These are phyloP conservation scores for Acanthaster planci DNA, from an alignment of 35 echinoderm and acorn worm species.

Conservation along the genomic window DNA sequence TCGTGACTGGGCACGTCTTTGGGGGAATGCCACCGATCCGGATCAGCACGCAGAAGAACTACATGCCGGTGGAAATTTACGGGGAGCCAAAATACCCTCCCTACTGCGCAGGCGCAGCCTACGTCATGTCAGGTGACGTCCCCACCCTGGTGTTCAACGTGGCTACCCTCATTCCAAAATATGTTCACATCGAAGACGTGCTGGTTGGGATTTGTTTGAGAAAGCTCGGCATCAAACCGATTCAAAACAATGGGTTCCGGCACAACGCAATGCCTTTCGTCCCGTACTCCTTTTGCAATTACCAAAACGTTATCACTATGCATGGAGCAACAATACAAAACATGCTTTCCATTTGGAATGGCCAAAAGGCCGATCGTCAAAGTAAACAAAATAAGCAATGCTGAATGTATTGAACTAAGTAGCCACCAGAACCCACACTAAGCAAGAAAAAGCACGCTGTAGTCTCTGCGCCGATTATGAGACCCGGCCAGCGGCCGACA, in stretches of 20 bases:
- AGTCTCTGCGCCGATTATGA: too few relatives aligned
- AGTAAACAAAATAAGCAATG: too few relatives aligned
- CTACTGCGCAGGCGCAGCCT: conserved; percentile 63
- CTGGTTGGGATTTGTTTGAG: conserved; percentile 48
- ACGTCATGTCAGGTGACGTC: conserved; percentile 75
- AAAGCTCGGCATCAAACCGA: conserved; percentile 28
- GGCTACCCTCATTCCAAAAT: conserved; percentile 35
- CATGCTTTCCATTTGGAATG: too few relatives aligned
- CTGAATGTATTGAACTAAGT: too few relatives aligned
- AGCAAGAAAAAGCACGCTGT: too few relatives aligned
- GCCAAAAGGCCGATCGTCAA: too few relatives aligned
- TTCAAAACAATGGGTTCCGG: background rate
- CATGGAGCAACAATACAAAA: too few relatives aligned
- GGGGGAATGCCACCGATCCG: conserved; percentile 36
- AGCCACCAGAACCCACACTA: too few relatives aligned
- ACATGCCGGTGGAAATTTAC: conserved; percentile 50
- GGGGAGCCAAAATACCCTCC: conserved; percentile 52
- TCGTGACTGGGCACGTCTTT: conserved; percentile 47
- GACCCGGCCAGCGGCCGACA: too few relatives aligned
- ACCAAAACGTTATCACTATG: too few relatives aligned
- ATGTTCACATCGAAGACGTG: conserved; percentile 77
- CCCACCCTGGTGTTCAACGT: conserved; percentile 48
- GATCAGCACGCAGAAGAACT: conserved; percentile 61
- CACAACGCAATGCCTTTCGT: too few relatives aligned
- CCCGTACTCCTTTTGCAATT: too few relatives aligned